Conservation (phyloP, 2,113 vertebrate genomes). For the Deroptyus accipitrinus region DNA sequence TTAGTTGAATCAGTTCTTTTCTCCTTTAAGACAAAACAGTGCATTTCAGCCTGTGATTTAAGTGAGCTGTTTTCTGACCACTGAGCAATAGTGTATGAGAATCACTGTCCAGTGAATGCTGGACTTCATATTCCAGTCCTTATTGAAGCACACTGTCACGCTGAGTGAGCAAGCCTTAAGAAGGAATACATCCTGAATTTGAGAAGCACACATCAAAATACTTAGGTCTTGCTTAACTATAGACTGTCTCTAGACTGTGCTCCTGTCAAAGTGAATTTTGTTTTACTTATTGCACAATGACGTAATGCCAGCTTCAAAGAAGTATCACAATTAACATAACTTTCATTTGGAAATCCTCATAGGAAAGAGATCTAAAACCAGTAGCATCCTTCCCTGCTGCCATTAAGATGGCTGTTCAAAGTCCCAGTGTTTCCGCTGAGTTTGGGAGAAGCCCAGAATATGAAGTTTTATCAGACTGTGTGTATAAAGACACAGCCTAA, state of each 20-base stretch:
- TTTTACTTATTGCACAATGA: not conserved
- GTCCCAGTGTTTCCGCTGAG: not conserved
- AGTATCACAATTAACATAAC: not conserved
- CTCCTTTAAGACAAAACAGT: not conserved
- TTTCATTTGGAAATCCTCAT: not conserved
- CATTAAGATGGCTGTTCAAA: not conserved
- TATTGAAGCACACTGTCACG: not conserved
- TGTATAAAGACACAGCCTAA: not conserved
- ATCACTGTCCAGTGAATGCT: not conserved
- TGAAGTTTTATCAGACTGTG: not conserved
- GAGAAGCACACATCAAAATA: not conserved
- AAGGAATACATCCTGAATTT: not conserved
- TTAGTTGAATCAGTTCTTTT: not conserved
- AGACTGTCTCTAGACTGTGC: not conserved
- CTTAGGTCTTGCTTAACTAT: not conserved
- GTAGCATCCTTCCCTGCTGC: not conserved
- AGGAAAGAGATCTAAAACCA: not conserved
- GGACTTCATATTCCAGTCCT: not conserved
- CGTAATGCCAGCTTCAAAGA: not conserved
- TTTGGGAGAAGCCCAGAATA: not conserved
- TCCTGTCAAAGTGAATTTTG: not conserved
- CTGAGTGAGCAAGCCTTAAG: not conserved
- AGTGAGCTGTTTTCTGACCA: not conserved
- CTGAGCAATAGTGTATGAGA: not conserved
- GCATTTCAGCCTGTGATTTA: not conserved